Conservation (phyloP, 2,888 invertebrate genomes). For the Lymantria monacha region DNA sequence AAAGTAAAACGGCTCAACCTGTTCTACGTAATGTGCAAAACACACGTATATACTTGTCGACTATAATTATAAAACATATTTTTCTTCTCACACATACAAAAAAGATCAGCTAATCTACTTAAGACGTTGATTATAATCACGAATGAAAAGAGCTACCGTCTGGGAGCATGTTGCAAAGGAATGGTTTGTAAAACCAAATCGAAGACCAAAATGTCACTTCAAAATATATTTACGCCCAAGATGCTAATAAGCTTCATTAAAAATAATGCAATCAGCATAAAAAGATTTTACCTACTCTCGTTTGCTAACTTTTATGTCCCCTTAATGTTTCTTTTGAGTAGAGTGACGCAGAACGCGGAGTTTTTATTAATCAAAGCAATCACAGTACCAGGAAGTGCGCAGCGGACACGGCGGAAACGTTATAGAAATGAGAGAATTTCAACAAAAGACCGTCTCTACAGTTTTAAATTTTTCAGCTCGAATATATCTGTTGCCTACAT, state of each 20-base stretch:
- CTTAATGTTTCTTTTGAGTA: constrained; percentile 3
- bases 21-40: too few relatives aligned
- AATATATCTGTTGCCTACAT: not conserved
- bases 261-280: not conserved
- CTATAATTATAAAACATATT: too few relatives aligned
- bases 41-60: too few relatives aligned
- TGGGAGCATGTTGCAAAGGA: too few relatives aligned
- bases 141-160: too few relatives aligned
- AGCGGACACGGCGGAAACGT: constrained; percentile 34
- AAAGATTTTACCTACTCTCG: not conserved
- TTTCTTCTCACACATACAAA: too few relatives aligned
- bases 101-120: too few relatives aligned
- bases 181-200: too few relatives aligned
- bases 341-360: not conserved
- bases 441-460: constrained; percentile 37
- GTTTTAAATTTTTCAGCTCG: not conserved
- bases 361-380: constrained; percentile 8
- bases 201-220: too few relatives aligned
- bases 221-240: too few relatives aligned
- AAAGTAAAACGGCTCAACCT: constrained; percentile 2
- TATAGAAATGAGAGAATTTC: constrained; percentile 30
- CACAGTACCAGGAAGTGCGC: constrained; percentile 8
- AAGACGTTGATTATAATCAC: too few relatives aligned
- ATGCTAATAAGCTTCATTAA: too few relatives aligned
- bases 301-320: constrained; percentile 1